Conservation (phyloP, 2,888 invertebrate species). For the Tachina fera region DNA sequence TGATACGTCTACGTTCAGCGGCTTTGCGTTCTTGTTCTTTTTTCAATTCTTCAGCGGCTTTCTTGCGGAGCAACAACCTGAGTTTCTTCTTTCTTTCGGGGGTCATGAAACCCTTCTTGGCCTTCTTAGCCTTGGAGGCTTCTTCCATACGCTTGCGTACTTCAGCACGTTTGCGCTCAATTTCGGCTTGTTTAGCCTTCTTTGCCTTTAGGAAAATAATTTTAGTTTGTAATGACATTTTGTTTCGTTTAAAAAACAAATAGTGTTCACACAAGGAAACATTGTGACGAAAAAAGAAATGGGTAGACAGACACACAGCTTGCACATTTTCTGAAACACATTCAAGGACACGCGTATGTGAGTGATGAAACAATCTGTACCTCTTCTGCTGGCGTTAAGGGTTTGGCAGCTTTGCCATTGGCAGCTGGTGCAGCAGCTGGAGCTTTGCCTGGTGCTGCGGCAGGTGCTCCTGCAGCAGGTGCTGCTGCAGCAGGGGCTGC, state of each 20-base stretch:
- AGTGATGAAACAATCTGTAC: constrained; percentile 53
- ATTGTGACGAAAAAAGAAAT: constrained; percentile 65
- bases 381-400: constrained; percentile 59
- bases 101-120: constrained; percentile 99
- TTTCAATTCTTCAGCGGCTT: constrained; percentile 99
- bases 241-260: background rate
- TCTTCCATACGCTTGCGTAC: constrained; percentile 99
- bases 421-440: constrained; percentile 76
- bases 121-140: constrained; percentile 98
- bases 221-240: background rate
- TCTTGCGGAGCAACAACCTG: constrained; percentile 99
- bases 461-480: constrained; percentile 68
- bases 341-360: constrained; percentile 7
- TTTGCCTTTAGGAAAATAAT: constrained; percentile 88
- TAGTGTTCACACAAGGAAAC: constrained; percentile 59
- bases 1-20: constrained; percentile 98
- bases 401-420: constrained; percentile 77
- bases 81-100: constrained; percentile 99
- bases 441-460: constrained; percentile 67
- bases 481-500: constrained; percentile 72
- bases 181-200: constrained; percentile 98
- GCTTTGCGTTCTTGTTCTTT: constrained; percentile 99
- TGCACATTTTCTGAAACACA: constrained; percentile 35
- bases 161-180: constrained; percentile 99
- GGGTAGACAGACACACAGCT: constrained; percentile 46